A percentile compares a stretch with the other conserved stretches of the same genome.
phyloP scores from a whole-genome alignment of 2,797 vertebrate genomes.

The Corythornis leucogaster region DNA sequence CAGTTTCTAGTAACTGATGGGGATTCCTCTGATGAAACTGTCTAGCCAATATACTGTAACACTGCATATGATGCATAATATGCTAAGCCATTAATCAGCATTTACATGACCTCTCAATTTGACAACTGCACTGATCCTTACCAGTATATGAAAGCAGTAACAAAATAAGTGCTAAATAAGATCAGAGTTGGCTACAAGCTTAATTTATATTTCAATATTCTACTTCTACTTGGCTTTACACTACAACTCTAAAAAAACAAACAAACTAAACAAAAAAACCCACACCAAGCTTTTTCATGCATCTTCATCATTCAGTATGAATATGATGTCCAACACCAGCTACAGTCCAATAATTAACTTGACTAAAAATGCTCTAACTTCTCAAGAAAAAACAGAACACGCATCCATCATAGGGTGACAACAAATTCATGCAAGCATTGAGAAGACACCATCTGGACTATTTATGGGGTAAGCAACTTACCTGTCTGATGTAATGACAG shows the following conservation, averaged over 20 bases:
- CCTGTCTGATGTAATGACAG: background rate
- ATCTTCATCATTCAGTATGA: background rate
- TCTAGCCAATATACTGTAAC: background rate
- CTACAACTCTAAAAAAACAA: background rate
- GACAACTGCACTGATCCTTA: background rate
- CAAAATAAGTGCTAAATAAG: background rate
- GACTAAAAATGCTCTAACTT: background rate
- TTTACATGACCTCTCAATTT: background rate
- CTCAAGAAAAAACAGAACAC: background rate
- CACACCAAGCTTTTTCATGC: background rate
- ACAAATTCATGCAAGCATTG: background rate
- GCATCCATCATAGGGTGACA: background rate
- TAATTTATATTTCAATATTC: background rate
- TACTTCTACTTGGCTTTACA: background rate
- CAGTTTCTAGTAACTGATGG: background rate
- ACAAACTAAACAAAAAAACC: too few species aligned
- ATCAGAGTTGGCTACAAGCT: background rate
- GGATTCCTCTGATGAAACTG: background rate
- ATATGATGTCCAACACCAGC: background rate
- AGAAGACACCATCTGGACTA: background rate
- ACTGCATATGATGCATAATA: background rate
- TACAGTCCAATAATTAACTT: background rate
- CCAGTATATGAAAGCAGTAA: background rate
- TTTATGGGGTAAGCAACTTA: background rate
- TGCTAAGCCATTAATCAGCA: background rate